Evolutionary conservation across 2,797 vertebrate species (phyloP), one percentile per base, ranked within the genome.

Genomic region (Enteromius thamalakanensis): DNA sequence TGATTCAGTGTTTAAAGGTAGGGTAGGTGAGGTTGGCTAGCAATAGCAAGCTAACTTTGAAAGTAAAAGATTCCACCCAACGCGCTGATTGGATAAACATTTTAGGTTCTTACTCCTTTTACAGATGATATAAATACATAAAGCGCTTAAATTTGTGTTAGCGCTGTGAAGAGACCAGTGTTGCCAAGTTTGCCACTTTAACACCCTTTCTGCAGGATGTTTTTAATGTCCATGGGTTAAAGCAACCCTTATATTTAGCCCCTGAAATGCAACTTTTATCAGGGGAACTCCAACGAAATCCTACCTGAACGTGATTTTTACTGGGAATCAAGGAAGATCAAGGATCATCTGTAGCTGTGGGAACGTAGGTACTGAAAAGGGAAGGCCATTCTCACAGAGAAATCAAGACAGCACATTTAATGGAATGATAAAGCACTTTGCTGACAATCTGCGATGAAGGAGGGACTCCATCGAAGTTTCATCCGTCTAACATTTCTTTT

Each of bases 401-500:
- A 42, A 42, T 76, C 34, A 82, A 75, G 47, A 51, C n/a, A 17
- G 58, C 45, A 37, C 29, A 15, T 67, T 37, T 68, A 14, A 51
- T 37, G 69, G 40, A 19, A 70, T 86, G 76, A 80, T 70, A 58
- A 55, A 86, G 64, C 65, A 60, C 81, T 83, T 37, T 40, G 55
- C 29, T 70, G 69, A 83, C 29, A 21, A 68, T 51, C 45, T 51
- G 70, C 9, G 42, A 79, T 75, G 76, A 86, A 79, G 84, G 83
- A 47, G 79, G 49, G 67, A 74, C 76, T 80, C 69, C 64, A 55
- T 47, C 17, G 32, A 75, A 77, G 76, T 67, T 83, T 80, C 80
- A 80, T 86, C 74, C 40, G 69, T 49, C 75, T 79, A 86, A 81
- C 76, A 86, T 88, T 88, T 75, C 62, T 88, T 88, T 86, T 82